Base-by-base conservation (phyloP, 2,113 vertebrate genomes). In the Pipra filicauda region DNA sequence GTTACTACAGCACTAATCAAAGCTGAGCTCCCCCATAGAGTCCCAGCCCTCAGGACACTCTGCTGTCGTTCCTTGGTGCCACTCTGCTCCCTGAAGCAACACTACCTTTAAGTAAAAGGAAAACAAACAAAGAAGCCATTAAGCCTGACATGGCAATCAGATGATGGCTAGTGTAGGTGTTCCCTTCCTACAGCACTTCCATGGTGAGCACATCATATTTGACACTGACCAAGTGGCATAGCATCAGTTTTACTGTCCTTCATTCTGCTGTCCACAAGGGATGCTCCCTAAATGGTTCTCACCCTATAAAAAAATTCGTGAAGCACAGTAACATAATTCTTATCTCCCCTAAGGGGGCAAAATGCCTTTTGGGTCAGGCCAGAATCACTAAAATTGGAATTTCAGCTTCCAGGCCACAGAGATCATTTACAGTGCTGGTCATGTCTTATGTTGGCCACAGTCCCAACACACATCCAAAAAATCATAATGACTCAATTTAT, bases 171-270 rank as follows among this genome's bases (percentile, higher is more conserved):
- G 19, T 0, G 41, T 20, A 17, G 23, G 26, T 33, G 20, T 57
- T 70, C 27, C 43, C 35, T 51, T 83, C 54, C 65, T 28, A 51
- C 48, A 71, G 69, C 27, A 23, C 17, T 74, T 59, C 43, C 13
- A 6, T 0, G 0, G 30, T 26, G 12, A 81, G 33, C 5, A 5
- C 27, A n/a, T 41, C 26, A 0, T 39, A 44, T 75, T 52, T 89
- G 43, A 20, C 61, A 27, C 19, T 15, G 28, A 51, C 18, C n/a
- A 82, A 69, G 37, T 7, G 10, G 23, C 55, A 62, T 0, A 44
- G 51, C 28, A n/a, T 31, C 61, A 74, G 27, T 74, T 81, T 39
- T 19, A 44, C 35, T 41, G 26, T 8, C 3, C 1, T 33, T 80
- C 26, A 39, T 39, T 41, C 72, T 64, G 59, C 33, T 66, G 30